Evolutionary conservation across 2,888 invertebrate species (phyloP).

Genomic region (Sepiola atlantica): DNA sequence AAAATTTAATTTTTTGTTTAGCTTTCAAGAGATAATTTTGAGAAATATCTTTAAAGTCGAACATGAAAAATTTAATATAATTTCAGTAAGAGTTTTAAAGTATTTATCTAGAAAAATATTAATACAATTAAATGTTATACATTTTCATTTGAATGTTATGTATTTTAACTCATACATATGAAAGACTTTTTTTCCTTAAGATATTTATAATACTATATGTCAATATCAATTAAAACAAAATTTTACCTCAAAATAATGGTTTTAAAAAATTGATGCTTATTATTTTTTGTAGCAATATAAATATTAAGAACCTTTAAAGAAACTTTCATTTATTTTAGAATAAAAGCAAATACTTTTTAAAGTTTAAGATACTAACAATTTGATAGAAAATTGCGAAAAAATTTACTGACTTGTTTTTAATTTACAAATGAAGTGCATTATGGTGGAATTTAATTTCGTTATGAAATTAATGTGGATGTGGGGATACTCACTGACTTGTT

Average conservation of each 20-base stretch:
- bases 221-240: background rate
- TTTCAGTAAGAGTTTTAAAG: background rate
- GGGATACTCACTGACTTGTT: too few species aligned
- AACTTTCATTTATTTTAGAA: background rate
- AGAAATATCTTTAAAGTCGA: background rate
- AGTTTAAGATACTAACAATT: background rate
- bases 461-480: too few species aligned
- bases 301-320: background rate
- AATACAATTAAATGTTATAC: background rate
- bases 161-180: background rate
- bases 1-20: background rate
- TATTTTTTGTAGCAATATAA: background rate
- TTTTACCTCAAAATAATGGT: too few species aligned
- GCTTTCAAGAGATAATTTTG: background rate
- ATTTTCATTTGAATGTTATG: background rate
- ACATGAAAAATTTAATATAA: background rate
- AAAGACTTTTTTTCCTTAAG: too few species aligned
- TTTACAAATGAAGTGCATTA: background rate
- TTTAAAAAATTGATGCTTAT: too few species aligned
- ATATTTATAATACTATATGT: background rate
- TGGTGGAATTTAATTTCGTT: background rate
- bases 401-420: background rate
- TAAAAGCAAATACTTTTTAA: background rate
- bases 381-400: background rate
- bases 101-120: background rate